Evolutionary conservation across 2,888 invertebrate genomes (phyloP).

Genomic region (Acrocyrtus sp.): DNA sequence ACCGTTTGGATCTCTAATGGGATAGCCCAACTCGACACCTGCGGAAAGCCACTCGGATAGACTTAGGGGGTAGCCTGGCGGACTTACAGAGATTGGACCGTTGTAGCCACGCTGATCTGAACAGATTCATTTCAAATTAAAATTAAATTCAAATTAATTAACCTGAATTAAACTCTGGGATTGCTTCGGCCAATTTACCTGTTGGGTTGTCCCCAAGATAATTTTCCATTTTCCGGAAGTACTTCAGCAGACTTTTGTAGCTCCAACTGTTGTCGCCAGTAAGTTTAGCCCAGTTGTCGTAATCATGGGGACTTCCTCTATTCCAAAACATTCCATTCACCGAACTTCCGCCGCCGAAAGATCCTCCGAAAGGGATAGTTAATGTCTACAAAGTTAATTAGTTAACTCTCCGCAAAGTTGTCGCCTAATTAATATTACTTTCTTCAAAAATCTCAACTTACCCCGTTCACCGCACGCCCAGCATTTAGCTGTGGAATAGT

Average conservation of each 20-base stretch:
- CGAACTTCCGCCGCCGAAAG: constrained; percentile 12
- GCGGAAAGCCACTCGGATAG: constrained; percentile 19
- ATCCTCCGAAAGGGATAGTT: too few relatives aligned
- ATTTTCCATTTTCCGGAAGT: constrained; percentile 38
- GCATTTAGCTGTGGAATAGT: background rate
- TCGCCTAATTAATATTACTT: background rate
- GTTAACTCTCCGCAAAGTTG: background rate
- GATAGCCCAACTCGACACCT: constrained; percentile 39
- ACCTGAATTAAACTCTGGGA: too few relatives aligned
- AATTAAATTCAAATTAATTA: background rate
- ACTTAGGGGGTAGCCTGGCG: constrained; percentile 14
- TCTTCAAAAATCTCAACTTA: background rate
- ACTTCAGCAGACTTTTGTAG: constrained; percentile 33
- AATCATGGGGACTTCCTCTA: constrained; percentile 39
- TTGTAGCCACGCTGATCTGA: background rate
- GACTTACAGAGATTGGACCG: constrained; percentile 7
- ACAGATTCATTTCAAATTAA: background rate
- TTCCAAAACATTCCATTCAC: constrained; percentile 25
- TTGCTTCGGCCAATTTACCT: background rate
- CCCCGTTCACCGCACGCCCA: background rate
- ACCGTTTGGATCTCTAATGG: constrained; percentile 42
- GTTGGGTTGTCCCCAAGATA: constrained; percentile 21
- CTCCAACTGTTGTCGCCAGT: constrained; percentile 39
- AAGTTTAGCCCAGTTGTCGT: constrained; percentile 39
- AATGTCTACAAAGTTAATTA: too few relatives aligned